A percentile compares a stretch with the other conserved stretches of the same genome.
Evolutionary conservation across 2,888 invertebrate genomes (phyloP).

Genomic region (Stenoptilia bipunctidactyla): DNA sequence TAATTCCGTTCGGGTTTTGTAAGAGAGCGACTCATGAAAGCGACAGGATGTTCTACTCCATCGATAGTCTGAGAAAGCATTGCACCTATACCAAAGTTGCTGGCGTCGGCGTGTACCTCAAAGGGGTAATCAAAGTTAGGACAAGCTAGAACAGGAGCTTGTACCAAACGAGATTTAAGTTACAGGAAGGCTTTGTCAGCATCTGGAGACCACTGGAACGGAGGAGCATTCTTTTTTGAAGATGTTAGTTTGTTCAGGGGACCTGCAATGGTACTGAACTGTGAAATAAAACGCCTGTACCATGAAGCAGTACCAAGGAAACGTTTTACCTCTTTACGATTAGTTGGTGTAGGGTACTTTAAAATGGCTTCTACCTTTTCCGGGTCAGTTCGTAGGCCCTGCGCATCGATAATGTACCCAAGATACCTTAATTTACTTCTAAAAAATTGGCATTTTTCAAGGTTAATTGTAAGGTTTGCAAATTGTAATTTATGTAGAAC

Average conservation of each 20-base stretch:
- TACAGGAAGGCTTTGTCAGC: slow-evolving; percentile 1
- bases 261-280: slow-evolving; percentile 16
- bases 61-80: neutral
- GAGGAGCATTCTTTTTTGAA: slow-evolving; percentile 13
- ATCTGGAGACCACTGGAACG: slow-evolving; percentile 7
- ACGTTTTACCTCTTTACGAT: slow-evolving; percentile 16
- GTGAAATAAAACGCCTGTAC: slow-evolving; percentile 19
- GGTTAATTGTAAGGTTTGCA: slow-evolving; percentile 15
- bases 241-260: slow-evolving; percentile 19
- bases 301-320: slow-evolving; percentile 20
- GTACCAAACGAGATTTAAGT: neutral
- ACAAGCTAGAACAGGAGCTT: slow-evolving; percentile 6
- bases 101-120: slow-evolving; percentile 6
- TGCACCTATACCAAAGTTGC: neutral
- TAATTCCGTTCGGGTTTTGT: slow-evolving; percentile 1
- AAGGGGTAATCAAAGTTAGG: slow-evolving; percentile 4
- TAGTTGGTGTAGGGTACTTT: slow-evolving; percentile 17
- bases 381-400: slow-evolving; percentile 18
- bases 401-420: slow-evolving; percentile 15
- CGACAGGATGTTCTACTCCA: neutral
- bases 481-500: slow-evolving; percentile 2
- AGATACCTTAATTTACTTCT: slow-evolving; percentile 5
- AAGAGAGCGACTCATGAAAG: slow-evolving; percentile 1
- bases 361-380: slow-evolving; percentile 16
- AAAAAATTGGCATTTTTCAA: slow-evolving; percentile 15